Conservation (phyloP, 2,113 vertebrate genomes). For the Dendropsophus ebraccatus region DNA sequence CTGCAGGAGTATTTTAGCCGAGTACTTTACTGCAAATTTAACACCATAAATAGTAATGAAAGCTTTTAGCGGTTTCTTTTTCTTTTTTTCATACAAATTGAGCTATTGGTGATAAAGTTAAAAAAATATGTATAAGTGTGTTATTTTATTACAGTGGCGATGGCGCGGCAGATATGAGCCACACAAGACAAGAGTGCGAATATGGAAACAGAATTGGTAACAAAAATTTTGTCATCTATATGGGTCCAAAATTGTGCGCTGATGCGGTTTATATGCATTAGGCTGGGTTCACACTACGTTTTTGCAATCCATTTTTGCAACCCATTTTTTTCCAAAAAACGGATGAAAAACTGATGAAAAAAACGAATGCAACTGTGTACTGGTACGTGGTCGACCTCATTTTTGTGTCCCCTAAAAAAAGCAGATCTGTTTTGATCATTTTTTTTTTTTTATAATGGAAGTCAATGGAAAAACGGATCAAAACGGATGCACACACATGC, state of each 20-base stretch:
- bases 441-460: no score
- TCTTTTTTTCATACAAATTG: background rate
- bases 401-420: no score
- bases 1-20: background rate
- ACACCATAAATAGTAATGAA: conserved; percentile 36
- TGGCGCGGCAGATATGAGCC: background rate
- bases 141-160: conserved; percentile 4
- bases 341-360: no score
- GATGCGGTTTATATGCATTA: no score
- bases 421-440: no score
- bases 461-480: no score
- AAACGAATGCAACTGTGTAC: no score
- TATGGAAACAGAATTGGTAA: background rate
- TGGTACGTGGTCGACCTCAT: no score
- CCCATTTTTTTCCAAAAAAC: no score
- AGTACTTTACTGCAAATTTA: conserved; percentile 14
- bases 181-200: background rate
- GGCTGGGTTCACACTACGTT: no score
- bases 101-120: conserved; percentile 7
- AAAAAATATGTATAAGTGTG: background rate
- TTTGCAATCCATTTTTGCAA: no score
- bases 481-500: no score
- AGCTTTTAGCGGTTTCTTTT: conserved; percentile 21
- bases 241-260: background rate
- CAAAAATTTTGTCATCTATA: background rate